Conservation (phyloP, 2,113 vertebrate species). For the Lagopus muta region DNA sequence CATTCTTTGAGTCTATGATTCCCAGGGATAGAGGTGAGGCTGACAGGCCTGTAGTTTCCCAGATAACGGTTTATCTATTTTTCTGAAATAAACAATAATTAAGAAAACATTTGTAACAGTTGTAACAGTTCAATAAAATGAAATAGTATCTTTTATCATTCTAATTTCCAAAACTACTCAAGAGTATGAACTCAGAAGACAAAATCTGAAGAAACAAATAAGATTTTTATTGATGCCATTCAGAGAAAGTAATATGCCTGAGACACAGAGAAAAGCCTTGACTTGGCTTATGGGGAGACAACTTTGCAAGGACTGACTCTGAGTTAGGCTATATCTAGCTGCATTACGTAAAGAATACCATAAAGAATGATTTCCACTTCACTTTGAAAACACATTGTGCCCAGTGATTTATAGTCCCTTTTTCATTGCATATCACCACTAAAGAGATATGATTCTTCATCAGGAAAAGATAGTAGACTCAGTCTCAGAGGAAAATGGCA, state of each 20-base stretch:
- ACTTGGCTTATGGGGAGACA: not conserved
- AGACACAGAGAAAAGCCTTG: not conserved
- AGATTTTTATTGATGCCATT: not conserved
- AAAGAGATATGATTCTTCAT: not conserved
- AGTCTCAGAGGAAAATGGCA: not conserved
- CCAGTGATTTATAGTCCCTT: not conserved
- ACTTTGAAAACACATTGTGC: not conserved
- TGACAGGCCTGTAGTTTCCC: too few relatives aligned
- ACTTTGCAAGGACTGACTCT: not conserved
- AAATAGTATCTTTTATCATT: not conserved
- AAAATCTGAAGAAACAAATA: not conserved
- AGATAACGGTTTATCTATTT: not conserved
- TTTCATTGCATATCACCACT: not conserved
- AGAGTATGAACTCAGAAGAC: not conserved
- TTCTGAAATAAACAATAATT: not conserved
- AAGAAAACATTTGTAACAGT: not conserved
- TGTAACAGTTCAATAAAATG: not conserved
- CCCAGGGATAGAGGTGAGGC: too few relatives aligned
- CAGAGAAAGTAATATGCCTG: not conserved
- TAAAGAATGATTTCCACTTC: not conserved
- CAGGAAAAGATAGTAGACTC: not conserved
- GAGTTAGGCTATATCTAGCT: not conserved
- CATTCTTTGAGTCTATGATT: too few relatives aligned
- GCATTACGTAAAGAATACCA: not conserved
- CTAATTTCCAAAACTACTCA: not conserved